A percentile compares a stretch with the other conserved stretches of the same genome.
These are phyloP conservation scores for Eilema caniola DNA, from an alignment of 2,888 invertebrate genomes.

Conservation along the genomic window DNA sequence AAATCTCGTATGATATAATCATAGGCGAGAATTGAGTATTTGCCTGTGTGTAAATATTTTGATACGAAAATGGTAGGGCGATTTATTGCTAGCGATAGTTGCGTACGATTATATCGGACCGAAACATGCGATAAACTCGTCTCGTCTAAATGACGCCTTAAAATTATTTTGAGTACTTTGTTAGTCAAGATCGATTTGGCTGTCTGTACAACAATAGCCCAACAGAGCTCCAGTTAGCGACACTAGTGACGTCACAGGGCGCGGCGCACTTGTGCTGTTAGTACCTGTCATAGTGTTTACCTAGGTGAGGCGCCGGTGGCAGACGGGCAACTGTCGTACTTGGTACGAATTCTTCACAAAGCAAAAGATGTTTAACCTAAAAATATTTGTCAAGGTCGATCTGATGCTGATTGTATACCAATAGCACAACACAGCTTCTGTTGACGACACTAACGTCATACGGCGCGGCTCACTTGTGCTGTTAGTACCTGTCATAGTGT, in stretches of 20 bases:
- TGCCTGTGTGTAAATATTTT: too few species aligned
- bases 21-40: too few species aligned
- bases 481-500: slow-evolving; percentile 58
- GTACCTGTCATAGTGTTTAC: slow-evolving; percentile 59
- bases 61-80: too few species aligned
- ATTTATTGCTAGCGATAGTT: too few species aligned
- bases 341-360: neutral
- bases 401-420: neutral
- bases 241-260: slow-evolving; percentile 67
- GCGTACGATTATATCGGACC: too few species aligned
- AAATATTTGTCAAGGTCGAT: too few species aligned
- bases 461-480: slow-evolving; percentile 62
- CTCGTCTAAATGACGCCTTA: too few species aligned
- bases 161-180: too few species aligned
- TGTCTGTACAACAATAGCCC: neutral
- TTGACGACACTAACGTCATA: slow-evolving; percentile 60
- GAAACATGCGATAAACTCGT: too few species aligned
- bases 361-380: too few species aligned
- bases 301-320: slow-evolving; percentile 44
- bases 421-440: slow-evolving; percentile 26
- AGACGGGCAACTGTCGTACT: slow-evolving; percentile 36
- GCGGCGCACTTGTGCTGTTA: slow-evolving; percentile 56
- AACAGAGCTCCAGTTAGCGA: slow-evolving; percentile 33
- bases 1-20: too few species aligned
- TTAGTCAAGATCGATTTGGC: too few species aligned